These are phyloP conservation scores for Steinernema carpocapsae DNA, from an alignment of 2,888 invertebrate species.

Conservation along the genomic window DNA sequence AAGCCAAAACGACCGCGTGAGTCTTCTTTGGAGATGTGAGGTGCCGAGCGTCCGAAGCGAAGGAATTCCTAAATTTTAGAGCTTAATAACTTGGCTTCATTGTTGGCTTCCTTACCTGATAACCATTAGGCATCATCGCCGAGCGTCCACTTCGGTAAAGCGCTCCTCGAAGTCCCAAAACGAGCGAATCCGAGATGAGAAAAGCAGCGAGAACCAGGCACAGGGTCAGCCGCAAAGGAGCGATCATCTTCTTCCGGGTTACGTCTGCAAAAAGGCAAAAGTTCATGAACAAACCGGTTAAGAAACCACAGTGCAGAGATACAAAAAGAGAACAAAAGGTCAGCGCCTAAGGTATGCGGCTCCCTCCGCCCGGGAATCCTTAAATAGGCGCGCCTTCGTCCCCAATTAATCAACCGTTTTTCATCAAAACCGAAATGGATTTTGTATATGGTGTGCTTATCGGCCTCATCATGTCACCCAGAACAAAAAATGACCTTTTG, in stretches of 20 bases:
- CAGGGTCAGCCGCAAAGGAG: background rate
- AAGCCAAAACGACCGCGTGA: too few relatives aligned
- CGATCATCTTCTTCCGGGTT: background rate
- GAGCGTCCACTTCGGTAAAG: slow-evolving; percentile 10
- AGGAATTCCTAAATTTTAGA: background rate
- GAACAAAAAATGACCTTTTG: too few relatives aligned
- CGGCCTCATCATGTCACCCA: too few relatives aligned
- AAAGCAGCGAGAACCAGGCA: background rate
- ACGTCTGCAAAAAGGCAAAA: too few relatives aligned
- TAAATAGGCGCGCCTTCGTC: background rate
- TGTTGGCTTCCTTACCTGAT: too few relatives aligned
- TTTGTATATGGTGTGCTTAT: too few relatives aligned
- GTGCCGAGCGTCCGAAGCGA: slow-evolving; percentile 2
- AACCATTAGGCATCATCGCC: background rate
- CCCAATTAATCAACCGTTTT: slow-evolving; percentile 23
- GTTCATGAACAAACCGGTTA: too few relatives aligned
- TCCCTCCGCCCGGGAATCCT: background rate
- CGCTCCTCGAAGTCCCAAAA: background rate
- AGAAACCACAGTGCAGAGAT: too few relatives aligned
- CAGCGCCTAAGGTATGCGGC: too few relatives aligned
- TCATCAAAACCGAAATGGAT: slow-evolving; percentile 16
- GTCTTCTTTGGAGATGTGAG: too few relatives aligned
- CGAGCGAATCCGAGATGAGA: background rate
- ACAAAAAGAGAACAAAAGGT: too few relatives aligned
- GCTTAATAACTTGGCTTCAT: background rate